phyloP scores from a whole-genome alignment of 1,140 invertebrate genomes.

The Bombyx mandarina region DNA sequence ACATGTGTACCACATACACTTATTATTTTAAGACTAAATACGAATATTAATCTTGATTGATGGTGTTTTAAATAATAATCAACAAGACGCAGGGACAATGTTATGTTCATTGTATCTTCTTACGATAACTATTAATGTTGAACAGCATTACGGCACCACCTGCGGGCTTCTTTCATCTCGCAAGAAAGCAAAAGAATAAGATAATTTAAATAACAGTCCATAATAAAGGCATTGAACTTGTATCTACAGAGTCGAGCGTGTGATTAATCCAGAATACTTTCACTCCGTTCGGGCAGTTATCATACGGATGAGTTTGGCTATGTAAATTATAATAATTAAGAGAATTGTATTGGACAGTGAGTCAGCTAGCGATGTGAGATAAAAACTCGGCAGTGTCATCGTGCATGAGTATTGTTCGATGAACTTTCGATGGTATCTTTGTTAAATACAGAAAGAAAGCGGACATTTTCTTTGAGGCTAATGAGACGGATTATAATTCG shows the following conservation, averaged over 20 bases:
- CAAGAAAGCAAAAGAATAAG: constrained; percentile 46
- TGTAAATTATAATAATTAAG: constrained; percentile 62
- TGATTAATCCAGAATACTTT: constrained; percentile 64
- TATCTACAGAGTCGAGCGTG: constrained; percentile 33
- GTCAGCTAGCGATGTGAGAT: constrained; percentile 49
- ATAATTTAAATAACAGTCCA: constrained; percentile 56
- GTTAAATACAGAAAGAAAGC: constrained; percentile 31
- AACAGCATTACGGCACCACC: constrained; percentile 6
- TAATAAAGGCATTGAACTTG: constrained; percentile 68
- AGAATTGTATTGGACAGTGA: constrained; percentile 53
- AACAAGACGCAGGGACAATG: no score
- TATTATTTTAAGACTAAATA: no score
- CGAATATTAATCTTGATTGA: no score
- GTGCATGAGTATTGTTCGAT: constrained; percentile 36
- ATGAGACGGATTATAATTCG: constrained; percentile 51
- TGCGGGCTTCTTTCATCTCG: constrained; percentile 30
- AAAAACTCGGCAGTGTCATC: constrained; percentile 44
- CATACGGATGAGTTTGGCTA: constrained; percentile 43
- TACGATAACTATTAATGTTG: no score
- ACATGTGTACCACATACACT: no score
- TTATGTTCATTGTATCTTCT: no score
- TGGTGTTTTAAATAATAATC: no score
- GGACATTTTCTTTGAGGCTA: constrained; percentile 35
- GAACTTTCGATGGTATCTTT: constrained; percentile 46
- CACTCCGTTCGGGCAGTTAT: constrained; percentile 43